These are phyloP conservation scores for Mastomys natalensis DNA, from an alignment of 2,113 vertebrate genomes.

Conservation along the genomic window DNA sequence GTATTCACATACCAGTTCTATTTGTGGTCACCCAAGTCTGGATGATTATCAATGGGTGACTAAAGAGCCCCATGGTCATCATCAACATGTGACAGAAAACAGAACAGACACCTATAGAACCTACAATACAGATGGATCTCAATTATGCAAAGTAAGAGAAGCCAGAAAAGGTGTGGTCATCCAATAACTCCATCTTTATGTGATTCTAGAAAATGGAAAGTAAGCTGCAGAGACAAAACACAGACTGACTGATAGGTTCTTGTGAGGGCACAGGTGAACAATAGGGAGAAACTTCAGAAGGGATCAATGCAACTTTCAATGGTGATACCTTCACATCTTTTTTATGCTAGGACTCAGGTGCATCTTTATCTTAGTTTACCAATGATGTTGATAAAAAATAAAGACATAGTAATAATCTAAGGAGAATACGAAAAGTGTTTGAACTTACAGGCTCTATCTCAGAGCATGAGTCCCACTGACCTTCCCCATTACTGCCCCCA, in stretches of 20 bases:
- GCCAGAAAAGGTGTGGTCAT: neutral
- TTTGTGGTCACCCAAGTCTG: neutral
- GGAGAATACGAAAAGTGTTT: neutral
- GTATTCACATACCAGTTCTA: neutral
- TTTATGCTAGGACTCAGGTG: neutral
- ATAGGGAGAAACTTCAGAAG: neutral
- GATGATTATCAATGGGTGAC: neutral
- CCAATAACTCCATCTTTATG: neutral
- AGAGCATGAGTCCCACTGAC: fast-evolving
- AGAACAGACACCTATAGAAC: neutral
- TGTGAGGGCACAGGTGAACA: no score
- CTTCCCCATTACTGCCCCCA: no score
- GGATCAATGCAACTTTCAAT: neutral
- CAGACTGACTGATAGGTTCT: neutral
- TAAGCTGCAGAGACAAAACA: neutral
- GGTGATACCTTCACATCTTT: neutral
- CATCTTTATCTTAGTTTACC: neutral
- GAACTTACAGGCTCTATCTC: neutral
- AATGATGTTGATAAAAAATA: neutral
- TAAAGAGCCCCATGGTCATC: neutral
- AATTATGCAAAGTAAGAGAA: neutral
- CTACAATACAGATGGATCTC: neutral
- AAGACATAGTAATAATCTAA: neutral
- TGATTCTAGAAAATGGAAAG: neutral
- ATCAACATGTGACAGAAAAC: neutral